Evolutionary conservation across 2,888 invertebrate species (phyloP), one percentile per base, ranked within the genome.

Genomic region (Barypeithes pellucidus): DNA sequence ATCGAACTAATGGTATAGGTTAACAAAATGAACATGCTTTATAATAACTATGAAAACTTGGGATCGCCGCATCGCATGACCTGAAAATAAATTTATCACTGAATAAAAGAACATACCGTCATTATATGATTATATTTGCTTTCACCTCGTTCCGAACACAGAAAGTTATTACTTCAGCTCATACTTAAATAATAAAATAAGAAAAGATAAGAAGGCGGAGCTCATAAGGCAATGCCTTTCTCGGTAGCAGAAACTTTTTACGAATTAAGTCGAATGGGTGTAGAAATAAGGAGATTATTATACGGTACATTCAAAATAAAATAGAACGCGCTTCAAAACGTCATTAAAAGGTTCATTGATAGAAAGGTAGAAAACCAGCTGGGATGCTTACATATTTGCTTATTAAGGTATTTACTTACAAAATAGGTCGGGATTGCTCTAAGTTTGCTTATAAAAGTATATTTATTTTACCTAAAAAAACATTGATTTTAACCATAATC

Each of bases 221-320:
- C 43, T 45, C 43, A 45, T 45, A 45, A 45, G 43, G 43, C 43
- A 45, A 45, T 45, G 8, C 43, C 43, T 45, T 45, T 45, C 43
- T 45, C 43, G 43, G 43, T 16, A 45, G 16, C 43, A 45, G 39
- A 16, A 45, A 45, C 43, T 45, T 45, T 45, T 45, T 45, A 45
- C 43, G 43, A 45, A 45, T 45, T 45, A 45, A 45, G 43, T 45
- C 43, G 16, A 16, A 45, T 45, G 43, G 16, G 43, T 45, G 43
- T 16, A 16, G 43, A n/a, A 45, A 45, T 45, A 45, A 45, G 16
- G 43, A 45, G 43, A 45, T 45, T 45, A 45, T 45, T 45, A 45
- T 45, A 16, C 16, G 43, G 43, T 45, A 45, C 16, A 45, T 16
- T 16, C 16, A 45, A 45, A 45, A 45, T 45, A 45, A 45, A 45